phyloP scores from a whole-genome alignment of 2,888 invertebrate genomes.

The Acrocyrtus sp. region DNA sequence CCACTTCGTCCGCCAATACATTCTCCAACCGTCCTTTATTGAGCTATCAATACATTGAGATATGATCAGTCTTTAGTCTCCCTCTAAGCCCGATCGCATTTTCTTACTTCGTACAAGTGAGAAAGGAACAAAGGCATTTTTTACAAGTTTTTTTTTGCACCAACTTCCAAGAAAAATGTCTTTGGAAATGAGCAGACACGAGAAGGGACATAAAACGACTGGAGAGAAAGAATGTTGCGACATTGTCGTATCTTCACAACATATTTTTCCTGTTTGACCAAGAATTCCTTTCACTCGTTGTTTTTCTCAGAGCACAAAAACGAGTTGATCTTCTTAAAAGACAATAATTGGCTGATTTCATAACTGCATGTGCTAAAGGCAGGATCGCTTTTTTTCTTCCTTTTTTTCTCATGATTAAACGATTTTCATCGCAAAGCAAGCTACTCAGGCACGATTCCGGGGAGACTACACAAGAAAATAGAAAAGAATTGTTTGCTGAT shows the following conservation, averaged over 20 bases:
- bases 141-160: no score
- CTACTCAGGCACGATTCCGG: conserved; percentile 44
- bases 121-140: not conserved
- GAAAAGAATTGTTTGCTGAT: no score
- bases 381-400: not conserved
- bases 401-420: conserved; percentile 1
- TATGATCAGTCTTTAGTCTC: not conserved
- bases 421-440: conserved; percentile 23
- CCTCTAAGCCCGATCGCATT: not conserved
- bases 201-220: no score
- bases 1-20: not conserved
- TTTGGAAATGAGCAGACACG: conserved; percentile 12
- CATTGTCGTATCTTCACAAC: conserved; percentile 26
- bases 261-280: not conserved
- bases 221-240: no score
- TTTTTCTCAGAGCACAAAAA: not conserved
- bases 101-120: conserved; percentile 1
- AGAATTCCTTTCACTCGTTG: not conserved
- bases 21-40: not conserved
- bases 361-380: conserved; percentile 4
- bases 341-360: conserved; percentile 2
- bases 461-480: no score
- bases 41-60: not conserved
- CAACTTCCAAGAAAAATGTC: no score
- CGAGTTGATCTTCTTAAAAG: not conserved